These are phyloP conservation scores for Jacana jacana DNA, from an alignment of 2,113 vertebrate genomes.

Conservation along the genomic window DNA sequence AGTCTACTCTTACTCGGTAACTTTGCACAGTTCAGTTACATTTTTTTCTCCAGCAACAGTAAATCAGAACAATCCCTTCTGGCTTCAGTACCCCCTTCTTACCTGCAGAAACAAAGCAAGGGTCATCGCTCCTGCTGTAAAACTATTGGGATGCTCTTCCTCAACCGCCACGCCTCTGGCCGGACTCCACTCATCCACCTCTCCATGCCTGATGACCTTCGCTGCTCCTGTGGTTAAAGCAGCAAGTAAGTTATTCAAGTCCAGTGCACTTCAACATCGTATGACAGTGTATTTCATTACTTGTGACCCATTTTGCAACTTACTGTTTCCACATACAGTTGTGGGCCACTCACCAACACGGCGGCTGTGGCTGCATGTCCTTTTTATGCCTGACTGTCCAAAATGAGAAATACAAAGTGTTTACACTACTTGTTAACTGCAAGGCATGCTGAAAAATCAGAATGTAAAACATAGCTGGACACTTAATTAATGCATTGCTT, in stretches of 20 bases:
- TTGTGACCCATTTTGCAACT: background rate
- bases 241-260: background rate
- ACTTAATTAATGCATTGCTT: background rate
- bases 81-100: background rate
- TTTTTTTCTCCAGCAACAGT: background rate
- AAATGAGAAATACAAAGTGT: background rate
- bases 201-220: background rate
- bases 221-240: background rate
- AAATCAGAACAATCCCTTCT: slow-evolving; percentile 1
- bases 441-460: background rate
- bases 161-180: background rate
- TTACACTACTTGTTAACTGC: background rate
- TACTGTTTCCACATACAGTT: background rate
- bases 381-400: background rate
- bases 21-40: background rate
- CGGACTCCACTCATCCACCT: background rate
- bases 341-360: background rate
- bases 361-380: background rate
- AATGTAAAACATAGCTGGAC: background rate
- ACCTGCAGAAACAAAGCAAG: slow-evolving; percentile 1
- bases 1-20: background rate
- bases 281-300: background rate
- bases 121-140: background rate
- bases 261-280: background rate
- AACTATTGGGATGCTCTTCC: background rate